Evolutionary conservation across 2,797 vertebrate genomes (phyloP).

Genomic region (Manis javanica): DNA sequence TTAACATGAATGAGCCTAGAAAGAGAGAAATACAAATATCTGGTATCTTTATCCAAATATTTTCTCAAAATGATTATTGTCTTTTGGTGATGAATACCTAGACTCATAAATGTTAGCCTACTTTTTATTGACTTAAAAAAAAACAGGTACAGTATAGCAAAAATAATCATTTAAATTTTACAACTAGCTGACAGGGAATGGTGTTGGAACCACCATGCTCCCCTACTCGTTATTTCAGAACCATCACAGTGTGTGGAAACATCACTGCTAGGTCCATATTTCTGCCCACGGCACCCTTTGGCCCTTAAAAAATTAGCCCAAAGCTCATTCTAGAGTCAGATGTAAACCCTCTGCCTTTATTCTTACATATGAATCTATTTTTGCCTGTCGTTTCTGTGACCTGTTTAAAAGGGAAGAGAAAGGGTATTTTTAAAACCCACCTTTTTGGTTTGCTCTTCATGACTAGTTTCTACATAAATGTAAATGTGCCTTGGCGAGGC

Average conservation of each 20-base stretch:
- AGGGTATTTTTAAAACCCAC: not conserved
- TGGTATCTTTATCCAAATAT: not conserved
- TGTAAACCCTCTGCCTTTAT: not conserved
- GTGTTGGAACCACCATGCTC: no score
- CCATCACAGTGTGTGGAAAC: rapidly evolving
- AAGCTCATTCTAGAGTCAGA: not conserved
- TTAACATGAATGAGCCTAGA: not conserved
- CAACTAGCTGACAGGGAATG: not conserved
- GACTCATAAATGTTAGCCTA: not conserved
- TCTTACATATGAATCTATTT: not conserved
- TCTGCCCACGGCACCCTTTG: not conserved
- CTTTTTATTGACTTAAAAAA: not conserved
- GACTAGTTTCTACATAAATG: slow-evolving; percentile 19
- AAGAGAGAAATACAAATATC: slow-evolving; percentile 1
- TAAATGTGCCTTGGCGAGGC: not conserved
- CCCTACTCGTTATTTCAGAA: not conserved
- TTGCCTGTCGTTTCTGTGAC: not conserved
- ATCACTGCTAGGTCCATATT: not conserved
- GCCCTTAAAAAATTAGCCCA: not conserved
- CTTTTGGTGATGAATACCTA: not conserved
- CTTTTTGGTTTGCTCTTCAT: slow-evolving; percentile 15
- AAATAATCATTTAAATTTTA: not conserved
- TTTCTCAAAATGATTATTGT: not conserved
- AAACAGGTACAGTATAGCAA: not conserved
- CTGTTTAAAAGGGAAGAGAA: not conserved